Base-by-base conservation (phyloP, 1,140 invertebrate genomes). In the Drosophila kanapiae region DNA sequence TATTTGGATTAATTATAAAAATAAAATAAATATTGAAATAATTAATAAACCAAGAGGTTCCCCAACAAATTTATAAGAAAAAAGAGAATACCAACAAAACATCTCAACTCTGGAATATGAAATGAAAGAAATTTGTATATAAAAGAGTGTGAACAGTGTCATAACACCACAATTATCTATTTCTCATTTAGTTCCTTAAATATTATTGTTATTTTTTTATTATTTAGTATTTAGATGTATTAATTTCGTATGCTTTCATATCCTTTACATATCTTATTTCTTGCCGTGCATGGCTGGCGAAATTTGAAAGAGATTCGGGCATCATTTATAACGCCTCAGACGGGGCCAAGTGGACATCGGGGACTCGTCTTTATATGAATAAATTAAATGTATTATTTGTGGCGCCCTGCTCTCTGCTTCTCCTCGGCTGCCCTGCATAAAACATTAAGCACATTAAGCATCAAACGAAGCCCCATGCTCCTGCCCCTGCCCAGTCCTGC, bases 381-480 rank as follows among this genome's bases (percentile, higher is more conserved):
- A 84, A 80, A 83, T 80, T 80, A 83, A 84, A 63, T 62, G 57
- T 58, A 70, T 80, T 84, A 63, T 83, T 80, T 76, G 63, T 47
- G 47, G 48, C 56, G 60, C 23, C 10, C 1, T 9, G 38, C 14
- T 23, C 40, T n/a, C 10, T 38, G 14, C 29, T 48, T 29, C n/a
- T 54, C 13, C 16, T 29, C 0, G 29, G 40, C 49, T 38, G 42
- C 69, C 61, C 75, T 70, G 78, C 76, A 83, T 83, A 84, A 84
- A 84, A 84, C 77, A 84, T 84, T 80, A 80, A 80, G 81, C 81
- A 80, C 78, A 84, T 72, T 72, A 72, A 42, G 67, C 37, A 72
- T 58, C 43, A 72, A 72, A 72, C 51, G 68, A 13, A 29, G 31
- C 35, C 45, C 31, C 3, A 7, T 31, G 18, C 42, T 53, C 31